Conservation (phyloP, 2,113 vertebrate species). For the Apeltes quadracus region DNA sequence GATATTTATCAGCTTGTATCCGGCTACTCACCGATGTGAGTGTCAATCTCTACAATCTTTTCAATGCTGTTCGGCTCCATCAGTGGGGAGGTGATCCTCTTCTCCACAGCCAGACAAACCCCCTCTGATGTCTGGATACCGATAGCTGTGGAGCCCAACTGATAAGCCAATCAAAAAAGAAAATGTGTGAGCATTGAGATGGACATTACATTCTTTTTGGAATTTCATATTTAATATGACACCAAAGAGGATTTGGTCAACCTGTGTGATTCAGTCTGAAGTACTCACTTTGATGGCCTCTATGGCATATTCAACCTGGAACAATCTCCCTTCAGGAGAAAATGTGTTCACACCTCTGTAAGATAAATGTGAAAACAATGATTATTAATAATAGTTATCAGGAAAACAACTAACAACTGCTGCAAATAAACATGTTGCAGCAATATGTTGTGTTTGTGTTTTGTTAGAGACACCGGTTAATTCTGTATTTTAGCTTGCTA, state of each 20-base stretch:
- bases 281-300: slow-evolving; percentile 95
- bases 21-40: slow-evolving; percentile 88
- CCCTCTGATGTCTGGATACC: slow-evolving; percentile 98
- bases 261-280: background rate
- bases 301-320: slow-evolving; percentile 99
- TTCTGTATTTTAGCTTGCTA: fast-evolving
- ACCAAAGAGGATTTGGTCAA: background rate
- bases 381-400: background rate
- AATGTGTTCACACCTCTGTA: slow-evolving; percentile 97
- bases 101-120: slow-evolving; percentile 97
- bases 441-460: background rate
- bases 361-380: slow-evolving; percentile 34
- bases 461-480: background rate
- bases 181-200: slow-evolving; percentile 6
- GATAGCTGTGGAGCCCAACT: slow-evolving; percentile 98
- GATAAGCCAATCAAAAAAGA: slow-evolving; percentile 28
- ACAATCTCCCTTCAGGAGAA: slow-evolving; percentile 97
- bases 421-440: background rate
- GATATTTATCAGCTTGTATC: background rate
- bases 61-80: slow-evolving; percentile 99
- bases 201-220: background rate
- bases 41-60: slow-evolving; percentile 98
- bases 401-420: background rate
- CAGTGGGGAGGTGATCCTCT: slow-evolving; percentile 96
- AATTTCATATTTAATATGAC: too few species aligned